Evolutionary conservation across 2,113 vertebrate genomes (phyloP), one percentile per base, ranked within the genome.

Genomic region (Petroica traversi): DNA sequence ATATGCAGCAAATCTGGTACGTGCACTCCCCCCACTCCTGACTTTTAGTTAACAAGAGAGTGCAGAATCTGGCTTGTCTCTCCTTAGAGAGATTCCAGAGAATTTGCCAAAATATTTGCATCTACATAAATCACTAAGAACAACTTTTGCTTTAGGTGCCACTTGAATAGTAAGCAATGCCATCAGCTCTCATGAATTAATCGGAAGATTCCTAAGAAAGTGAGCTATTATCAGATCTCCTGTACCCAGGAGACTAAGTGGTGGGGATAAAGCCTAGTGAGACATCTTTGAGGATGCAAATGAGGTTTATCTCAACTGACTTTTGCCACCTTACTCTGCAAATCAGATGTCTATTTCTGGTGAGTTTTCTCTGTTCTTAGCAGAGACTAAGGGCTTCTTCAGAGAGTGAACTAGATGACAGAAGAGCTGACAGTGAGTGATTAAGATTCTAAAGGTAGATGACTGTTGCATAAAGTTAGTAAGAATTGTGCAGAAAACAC

Each of bases 71-170:
- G 91, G 45, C 73, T 85, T 41, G 49, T 80, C 33, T 87, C 57
- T 71, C 73, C 29, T 23, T 33, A 64, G 52, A 87, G 36, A 89
- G 48, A 72, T 85, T 85, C 66, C 78, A 91, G 63, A 67, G 61
- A 85, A 85, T 52, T 89, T 85, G 58, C 87, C 77, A 94, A 87
- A 85, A 81, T 66, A 91, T 89, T 92, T 95, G 73, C 62, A 89
- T 89, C 62, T 75, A 51, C 33, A 34, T 88, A 92, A 87, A 94
- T 77, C 79, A 71, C 40, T 84, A 75, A 74, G 52, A 75, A 77
- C 12, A 86, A 77, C 63, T n/a, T 18, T 76, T 84, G 62, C 58
- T 94, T 68, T 80, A 88, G 94, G 78, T 95, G 77, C 33, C 64
- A 49, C 31, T 78, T 25, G 4, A 79, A 82, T 36, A 24, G 14